phyloP scores from a whole-genome alignment of 2,888 invertebrate genomes.

The Plagodis dolabraria region DNA sequence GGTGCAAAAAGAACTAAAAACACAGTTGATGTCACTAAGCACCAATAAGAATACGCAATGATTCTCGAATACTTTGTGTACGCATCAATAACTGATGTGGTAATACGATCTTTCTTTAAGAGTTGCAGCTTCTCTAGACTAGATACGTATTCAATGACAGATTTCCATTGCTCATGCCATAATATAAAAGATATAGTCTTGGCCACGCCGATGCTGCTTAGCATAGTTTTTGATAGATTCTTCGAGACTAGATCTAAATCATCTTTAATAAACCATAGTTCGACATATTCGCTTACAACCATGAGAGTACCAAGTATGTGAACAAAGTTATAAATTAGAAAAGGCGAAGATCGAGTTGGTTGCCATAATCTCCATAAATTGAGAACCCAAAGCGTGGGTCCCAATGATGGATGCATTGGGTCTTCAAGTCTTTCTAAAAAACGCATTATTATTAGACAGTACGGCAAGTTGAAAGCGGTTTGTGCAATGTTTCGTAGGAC shows the following conservation, averaged over 20 bases:
- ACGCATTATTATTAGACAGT: constrained; percentile 31
- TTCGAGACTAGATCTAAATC: constrained; percentile 60
- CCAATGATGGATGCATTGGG: constrained; percentile 59
- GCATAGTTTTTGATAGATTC: constrained; percentile 68
- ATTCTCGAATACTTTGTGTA: constrained; percentile 65
- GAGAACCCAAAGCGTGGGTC: constrained; percentile 62
- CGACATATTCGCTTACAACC: constrained; percentile 65
- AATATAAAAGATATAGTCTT: constrained; percentile 64
- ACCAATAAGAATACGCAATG: constrained; percentile 67
- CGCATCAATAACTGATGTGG: constrained; percentile 46
- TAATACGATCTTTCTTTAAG: constrained; percentile 36
- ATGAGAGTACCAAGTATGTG: constrained; percentile 57
- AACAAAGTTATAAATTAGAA: constrained; percentile 46
- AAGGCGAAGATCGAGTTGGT: constrained; percentile 40
- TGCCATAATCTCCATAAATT: constrained; percentile 65
- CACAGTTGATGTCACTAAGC: constrained; percentile 61
- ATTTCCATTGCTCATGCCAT: constrained; percentile 64
- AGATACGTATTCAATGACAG: constrained; percentile 58
- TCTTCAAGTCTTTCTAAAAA: constrained; percentile 53
- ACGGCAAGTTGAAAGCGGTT: too few species aligned
- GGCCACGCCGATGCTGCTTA: constrained; percentile 65
- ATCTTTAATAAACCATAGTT: constrained; percentile 62
- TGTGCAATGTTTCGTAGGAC: too few species aligned
- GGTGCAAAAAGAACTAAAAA: constrained; percentile 65
- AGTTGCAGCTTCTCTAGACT: constrained; percentile 56